Evolutionary conservation across 2,113 vertebrate species (phyloP).

Genomic region (rabbit (Oryctolagus cuniculus)): mOryCun1.1 NC_091440.1:3245001-3245500

Average conservation of each 20-base stretch:
- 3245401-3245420: neutral
- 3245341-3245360: neutral
- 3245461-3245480: slow-evolving; percentile 49
- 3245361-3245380: neutral
- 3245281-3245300: too few species aligned
- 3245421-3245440: neutral
- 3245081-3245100: neutral
- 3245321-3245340: too few species aligned
- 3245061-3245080: neutral
- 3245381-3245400: too few species aligned
- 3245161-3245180: accelerated
- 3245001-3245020: neutral
- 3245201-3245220: too few species aligned
- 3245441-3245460: neutral
- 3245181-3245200: accelerated
- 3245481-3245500: too few species aligned
- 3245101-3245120: too few species aligned
- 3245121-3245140: neutral
- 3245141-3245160: neutral
- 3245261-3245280: too few species aligned
- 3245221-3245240: neutral
- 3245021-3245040: neutral
- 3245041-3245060: neutral
- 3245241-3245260: too few species aligned
- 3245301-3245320: neutral